A percentile compares a stretch with the other conserved stretches of the same genome.
phyloP scores from a whole-genome alignment of 2,888 invertebrate genomes.

The Linnaemya vulpina region DNA sequence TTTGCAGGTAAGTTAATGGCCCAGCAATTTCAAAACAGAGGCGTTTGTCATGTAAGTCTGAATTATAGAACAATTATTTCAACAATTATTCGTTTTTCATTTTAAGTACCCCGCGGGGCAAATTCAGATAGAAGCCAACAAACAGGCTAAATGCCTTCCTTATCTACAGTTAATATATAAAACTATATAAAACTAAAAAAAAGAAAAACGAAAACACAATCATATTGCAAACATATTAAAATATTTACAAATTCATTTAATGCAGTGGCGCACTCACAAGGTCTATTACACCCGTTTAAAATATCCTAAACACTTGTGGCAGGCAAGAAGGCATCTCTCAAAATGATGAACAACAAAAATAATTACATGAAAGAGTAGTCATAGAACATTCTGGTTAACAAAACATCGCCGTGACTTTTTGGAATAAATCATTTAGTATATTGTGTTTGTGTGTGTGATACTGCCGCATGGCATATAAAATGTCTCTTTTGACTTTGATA shows the following conservation, averaged over 20 bases:
- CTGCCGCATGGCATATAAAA: conserved; percentile 21
- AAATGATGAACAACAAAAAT: not conserved
- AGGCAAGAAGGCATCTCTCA: not conserved
- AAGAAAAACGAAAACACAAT: not conserved
- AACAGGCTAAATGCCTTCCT: not conserved
- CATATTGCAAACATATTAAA: conserved; percentile 3
- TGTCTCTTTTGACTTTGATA: conserved; percentile 52
- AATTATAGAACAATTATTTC: conserved; percentile 37
- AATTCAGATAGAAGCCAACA: not conserved
- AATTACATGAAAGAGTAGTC: not conserved
- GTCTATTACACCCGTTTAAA: conserved; percentile 25
- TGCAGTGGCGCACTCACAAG: conserved; percentile 32
- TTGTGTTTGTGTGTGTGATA: conserved; percentile 3
- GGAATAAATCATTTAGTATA: conserved; percentile 36
- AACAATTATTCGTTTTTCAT: not conserved
- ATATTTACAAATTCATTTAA: conserved; percentile 30
- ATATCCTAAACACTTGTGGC: conserved; percentile 21
- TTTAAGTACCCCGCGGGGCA: not conserved
- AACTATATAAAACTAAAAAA: not conserved
- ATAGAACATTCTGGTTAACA: conserved; percentile 12
- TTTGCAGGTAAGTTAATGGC: conserved; percentile 22
- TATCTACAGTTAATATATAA: not conserved
- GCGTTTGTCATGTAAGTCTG: conserved; percentile 12
- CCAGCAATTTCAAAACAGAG: not conserved
- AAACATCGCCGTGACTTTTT: conserved; percentile 29